A percentile compares a stretch with the other conserved stretches of the same genome.
Evolutionary conservation across 2,113 vertebrate genomes (phyloP).

Genomic region (Puntigrus tetrazona): DNA sequence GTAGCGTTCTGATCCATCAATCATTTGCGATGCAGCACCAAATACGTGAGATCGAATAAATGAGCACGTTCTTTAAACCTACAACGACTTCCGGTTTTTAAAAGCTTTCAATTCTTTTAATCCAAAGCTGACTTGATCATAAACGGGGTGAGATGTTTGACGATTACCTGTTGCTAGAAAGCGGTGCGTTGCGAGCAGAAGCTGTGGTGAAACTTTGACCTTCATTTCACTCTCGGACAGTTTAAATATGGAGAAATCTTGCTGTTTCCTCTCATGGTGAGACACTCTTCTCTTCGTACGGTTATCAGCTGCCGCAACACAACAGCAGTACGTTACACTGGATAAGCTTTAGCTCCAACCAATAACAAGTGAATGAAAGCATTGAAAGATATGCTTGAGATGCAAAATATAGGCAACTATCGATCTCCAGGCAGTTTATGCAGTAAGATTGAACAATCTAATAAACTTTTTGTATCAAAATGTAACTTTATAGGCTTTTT

Average conservation of each 20-base stretch:
- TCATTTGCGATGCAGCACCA: neutral
- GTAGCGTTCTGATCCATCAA: neutral
- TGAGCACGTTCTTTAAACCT: neutral
- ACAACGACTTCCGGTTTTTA: neutral
- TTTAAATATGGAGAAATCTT: conserved; percentile 96
- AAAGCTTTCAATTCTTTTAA: neutral
- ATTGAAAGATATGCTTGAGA: neutral
- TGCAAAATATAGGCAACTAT: neutral
- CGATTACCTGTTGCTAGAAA: conserved; percentile 93
- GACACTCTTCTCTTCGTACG: conserved; percentile 88
- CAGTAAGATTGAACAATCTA: too few species aligned
- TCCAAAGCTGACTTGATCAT: too few species aligned
- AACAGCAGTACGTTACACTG: neutral
- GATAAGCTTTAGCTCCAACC: neutral
- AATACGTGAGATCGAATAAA: neutral
- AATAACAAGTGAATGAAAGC: neutral
- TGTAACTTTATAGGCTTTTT: too few species aligned
- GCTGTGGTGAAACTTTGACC: conserved; percentile 92
- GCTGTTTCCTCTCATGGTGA: conserved; percentile 88
- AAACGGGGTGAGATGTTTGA: neutral
- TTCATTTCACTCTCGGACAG: conserved; percentile 88
- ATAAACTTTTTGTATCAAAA: too few species aligned
- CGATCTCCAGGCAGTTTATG: neutral
- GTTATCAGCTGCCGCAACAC: conserved; percentile 82
- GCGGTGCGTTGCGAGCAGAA: conserved; percentile 93